Evolutionary conservation across 2,797 vertebrate genomes (phyloP), one percentile per base, ranked within the genome.

Genomic region (Manis pentadactyla): DNA sequence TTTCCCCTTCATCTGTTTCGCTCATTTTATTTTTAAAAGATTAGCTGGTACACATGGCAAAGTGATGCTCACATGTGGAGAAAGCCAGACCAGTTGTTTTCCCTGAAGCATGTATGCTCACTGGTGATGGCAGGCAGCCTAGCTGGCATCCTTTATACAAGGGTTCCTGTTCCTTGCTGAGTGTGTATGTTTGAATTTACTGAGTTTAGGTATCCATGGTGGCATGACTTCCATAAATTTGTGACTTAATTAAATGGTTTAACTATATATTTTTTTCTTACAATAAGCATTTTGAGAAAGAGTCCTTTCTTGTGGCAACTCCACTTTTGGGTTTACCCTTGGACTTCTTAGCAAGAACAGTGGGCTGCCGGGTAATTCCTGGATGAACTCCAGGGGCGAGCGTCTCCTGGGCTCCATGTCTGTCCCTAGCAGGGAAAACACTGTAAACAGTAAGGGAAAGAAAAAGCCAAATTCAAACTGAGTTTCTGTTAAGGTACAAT

Each of bases 291-390:
- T 86, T 87, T n/a, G 27, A 55, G 68, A 95, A 98, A 97, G 74
- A 92, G 64, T 93, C 75, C 94, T 97, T 98, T 98, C 95, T 96
- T 98, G 91, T 87, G 87, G 94, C 95, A 97, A 49, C 61, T 97
- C 92, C 92, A 84, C 73, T 83, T 92, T 94, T 98, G 39, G 46
- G 61, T 86, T 93, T 98, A 97, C 96, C 96, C 97, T 98, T 98
- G 96, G 97, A 96, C 89, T 97, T 85, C 90, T 94, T 92, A 97
- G 89, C 19, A 79, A 95, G 93, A 97, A 84, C 87, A 77, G 73
- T 96, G 85, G 91, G n/a, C 69, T 92, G 63, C 55, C 81, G 77
- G 96, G 89, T 96, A 93, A 90, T 42, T 92, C 95, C 92, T 98
- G 97, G 95, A 87, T 94, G 77, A 63, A 49, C 68, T 93, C 63